Evolutionary conservation across 2,888 invertebrate species (phyloP).

Genomic region (Caenorhabditis sp.): DNA sequence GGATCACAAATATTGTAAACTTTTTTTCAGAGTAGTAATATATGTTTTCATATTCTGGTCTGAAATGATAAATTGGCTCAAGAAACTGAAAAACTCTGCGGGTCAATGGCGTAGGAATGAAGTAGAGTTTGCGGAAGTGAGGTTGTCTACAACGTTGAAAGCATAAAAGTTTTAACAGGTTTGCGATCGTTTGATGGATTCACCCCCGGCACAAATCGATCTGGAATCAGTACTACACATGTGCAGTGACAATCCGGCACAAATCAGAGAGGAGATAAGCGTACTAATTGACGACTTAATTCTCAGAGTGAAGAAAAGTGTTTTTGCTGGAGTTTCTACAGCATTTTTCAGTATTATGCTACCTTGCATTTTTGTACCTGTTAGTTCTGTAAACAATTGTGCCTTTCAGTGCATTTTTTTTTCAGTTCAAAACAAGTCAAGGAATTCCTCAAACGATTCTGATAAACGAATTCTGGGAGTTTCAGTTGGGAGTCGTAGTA

Average conservation of each 20-base stretch:
- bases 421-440: conserved; percentile 70
- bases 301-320: conserved; percentile 87
- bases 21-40: conserved; percentile 79
- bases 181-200: conserved; percentile 54
- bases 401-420: conserved; percentile 7
- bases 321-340: conserved; percentile 88
- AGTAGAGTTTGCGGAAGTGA: conserved; percentile 42
- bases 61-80: conserved; percentile 53
- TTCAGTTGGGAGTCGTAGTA: conserved; percentile 58
- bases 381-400: conserved; percentile 78
- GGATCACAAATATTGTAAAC: too few species aligned
- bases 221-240: conserved; percentile 70
- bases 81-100: conserved; percentile 14
- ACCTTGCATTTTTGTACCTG: conserved; percentile 91
- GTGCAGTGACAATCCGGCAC: conserved; percentile 72
- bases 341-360: conserved; percentile 92
- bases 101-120: conserved; percentile 40
- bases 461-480: conserved; percentile 73
- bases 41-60: conserved; percentile 74
- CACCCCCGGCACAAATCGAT: conserved; percentile 65
- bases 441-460: conserved; percentile 70
- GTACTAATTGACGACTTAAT: conserved; percentile 90
- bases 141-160: too few species aligned
- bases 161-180: conserved; percentile 55
- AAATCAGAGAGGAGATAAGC: conserved; percentile 88